Conservation (phyloP, 2,113 vertebrate species). For the Acanthisitta chloris region DNA sequence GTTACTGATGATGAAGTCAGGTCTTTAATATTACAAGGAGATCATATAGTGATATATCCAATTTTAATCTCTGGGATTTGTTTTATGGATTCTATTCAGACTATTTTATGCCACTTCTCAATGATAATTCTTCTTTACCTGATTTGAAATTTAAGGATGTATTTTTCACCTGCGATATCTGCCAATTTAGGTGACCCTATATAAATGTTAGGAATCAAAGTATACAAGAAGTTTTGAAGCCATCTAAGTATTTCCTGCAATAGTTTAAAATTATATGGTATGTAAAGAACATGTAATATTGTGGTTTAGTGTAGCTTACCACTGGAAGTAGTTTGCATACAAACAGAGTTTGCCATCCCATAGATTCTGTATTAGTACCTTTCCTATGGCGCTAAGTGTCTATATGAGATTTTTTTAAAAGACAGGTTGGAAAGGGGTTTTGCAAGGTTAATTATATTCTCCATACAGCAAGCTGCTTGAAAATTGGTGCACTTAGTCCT, state of each 20-base stretch:
- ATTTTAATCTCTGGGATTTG: neutral
- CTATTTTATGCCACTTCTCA: neutral
- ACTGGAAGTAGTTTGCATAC: neutral
- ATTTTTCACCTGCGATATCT: neutral
- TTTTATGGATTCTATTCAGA: neutral
- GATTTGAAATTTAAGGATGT: neutral
- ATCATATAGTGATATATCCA: neutral
- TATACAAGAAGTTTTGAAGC: neutral
- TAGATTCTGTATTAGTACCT: neutral
- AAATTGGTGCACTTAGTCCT: neutral
- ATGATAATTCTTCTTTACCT: neutral
- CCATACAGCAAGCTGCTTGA: neutral
- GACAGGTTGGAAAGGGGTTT: neutral
- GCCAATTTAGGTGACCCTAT: neutral
- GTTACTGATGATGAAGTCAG: neutral
- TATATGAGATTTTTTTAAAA: neutral
- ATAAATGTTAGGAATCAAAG: neutral
- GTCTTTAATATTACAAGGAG: neutral
- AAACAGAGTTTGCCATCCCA: neutral
- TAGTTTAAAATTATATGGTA: neutral
- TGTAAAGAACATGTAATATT: neutral
- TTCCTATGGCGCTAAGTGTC: neutral
- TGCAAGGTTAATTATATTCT: neutral
- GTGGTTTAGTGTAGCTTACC: neutral
- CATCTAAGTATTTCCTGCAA: neutral